Percentiles rank a stretch among this genome's conserved stretches.
These are phyloP conservation scores for Oryzias woworae DNA, from an alignment of 2,113 vertebrate genomes.

Conservation along the genomic window DNA sequence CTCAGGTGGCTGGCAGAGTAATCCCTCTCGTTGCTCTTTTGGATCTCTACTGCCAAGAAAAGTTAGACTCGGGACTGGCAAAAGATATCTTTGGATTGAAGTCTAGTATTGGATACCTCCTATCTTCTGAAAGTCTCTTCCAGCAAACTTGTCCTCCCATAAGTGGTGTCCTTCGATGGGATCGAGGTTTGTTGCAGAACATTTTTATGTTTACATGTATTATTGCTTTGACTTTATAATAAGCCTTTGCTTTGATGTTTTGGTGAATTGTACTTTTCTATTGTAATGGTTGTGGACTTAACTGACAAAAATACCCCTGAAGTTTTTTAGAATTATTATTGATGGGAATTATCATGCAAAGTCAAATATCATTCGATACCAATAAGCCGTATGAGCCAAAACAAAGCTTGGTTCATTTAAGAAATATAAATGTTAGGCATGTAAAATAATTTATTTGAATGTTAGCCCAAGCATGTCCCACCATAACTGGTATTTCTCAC, in stretches of 20 bases:
- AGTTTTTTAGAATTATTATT: too few species aligned
- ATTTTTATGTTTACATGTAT: not conserved
- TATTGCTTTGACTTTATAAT: not conserved
- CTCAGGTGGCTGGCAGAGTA: constrained; percentile 78
- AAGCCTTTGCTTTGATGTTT: too few species aligned
- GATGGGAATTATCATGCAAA: too few species aligned
- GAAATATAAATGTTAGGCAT: not conserved
- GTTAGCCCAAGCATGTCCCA: not conserved
- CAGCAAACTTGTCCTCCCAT: constrained; percentile 77
- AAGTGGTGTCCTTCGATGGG: constrained; percentile 75
- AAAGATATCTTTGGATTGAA: constrained; percentile 70
- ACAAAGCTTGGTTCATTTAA: not conserved
- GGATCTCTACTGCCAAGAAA: constrained; percentile 35
- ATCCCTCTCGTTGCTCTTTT: constrained; percentile 78
- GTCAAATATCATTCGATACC: too few species aligned
- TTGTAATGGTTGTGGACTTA: too few species aligned
- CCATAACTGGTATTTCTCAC: constrained; percentile 1
- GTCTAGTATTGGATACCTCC: constrained; percentile 78
- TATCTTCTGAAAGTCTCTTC: constrained; percentile 75
- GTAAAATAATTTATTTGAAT: not conserved
- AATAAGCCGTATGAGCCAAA: not conserved
- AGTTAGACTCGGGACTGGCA: constrained; percentile 4
- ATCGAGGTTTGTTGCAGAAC: constrained; percentile 55
- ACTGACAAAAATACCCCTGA: too few species aligned
- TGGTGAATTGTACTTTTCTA: too few species aligned